Conservation (phyloP, 2,888 invertebrate species). For the Uropetala carovei region DNA sequence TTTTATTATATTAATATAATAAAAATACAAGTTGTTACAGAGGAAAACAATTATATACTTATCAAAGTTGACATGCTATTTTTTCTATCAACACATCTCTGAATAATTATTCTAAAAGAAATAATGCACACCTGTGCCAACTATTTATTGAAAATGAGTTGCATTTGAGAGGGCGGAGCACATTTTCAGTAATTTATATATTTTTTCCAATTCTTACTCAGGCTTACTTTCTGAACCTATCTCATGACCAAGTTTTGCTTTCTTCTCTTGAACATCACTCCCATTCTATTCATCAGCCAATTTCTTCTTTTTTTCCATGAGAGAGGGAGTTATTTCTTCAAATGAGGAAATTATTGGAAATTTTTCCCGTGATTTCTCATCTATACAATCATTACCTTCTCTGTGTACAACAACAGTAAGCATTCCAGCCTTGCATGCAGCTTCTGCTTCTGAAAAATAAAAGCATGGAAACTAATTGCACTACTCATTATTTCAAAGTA, state of each 20-base stretch:
- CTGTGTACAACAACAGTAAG: slow-evolving; percentile 83
- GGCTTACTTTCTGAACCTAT: background rate
- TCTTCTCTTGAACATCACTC: background rate
- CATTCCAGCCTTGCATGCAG: slow-evolving; percentile 86
- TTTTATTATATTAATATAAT: no score
- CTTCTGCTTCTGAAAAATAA: slow-evolving; percentile 85
- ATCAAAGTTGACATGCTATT: background rate
- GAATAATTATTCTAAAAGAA: background rate
- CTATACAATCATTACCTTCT: slow-evolving; percentile 86
- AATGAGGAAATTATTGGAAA: slow-evolving; percentile 81
- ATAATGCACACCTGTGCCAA: background rate
- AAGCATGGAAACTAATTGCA: slow-evolving; percentile 39
- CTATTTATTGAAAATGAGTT: background rate
- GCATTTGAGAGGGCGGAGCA: background rate
- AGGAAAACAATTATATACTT: no score
- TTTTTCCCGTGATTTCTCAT: slow-evolving; percentile 78
- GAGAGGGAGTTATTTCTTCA: slow-evolving; percentile 72
- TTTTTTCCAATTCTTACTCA: background rate
- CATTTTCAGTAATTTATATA: background rate
- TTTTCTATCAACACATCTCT: background rate
- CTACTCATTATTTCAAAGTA: background rate
- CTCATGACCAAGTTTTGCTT: background rate
- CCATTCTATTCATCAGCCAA: background rate
- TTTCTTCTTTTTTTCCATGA: background rate
- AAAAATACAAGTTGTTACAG: no score